Evolutionary conservation across 2,888 invertebrate genomes (phyloP).

Genomic region (Reticulitermes lucifugus): DNA sequence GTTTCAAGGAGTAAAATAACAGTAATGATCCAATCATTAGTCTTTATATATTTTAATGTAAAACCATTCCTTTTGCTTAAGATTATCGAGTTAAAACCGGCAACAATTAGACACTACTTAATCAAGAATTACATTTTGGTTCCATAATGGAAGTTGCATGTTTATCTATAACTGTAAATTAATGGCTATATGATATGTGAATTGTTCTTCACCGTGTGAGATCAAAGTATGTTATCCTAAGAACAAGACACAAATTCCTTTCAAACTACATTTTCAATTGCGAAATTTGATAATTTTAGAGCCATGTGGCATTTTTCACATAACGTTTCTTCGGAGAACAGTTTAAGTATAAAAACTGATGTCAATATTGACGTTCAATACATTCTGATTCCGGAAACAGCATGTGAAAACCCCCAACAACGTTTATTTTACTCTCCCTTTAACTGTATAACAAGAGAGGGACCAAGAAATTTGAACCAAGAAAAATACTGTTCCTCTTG

Average conservation of each 20-base stretch:
- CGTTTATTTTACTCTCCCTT: not conserved
- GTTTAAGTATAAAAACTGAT: not conserved
- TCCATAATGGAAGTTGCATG: too few relatives aligned
- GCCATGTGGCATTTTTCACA: conserved; percentile 23
- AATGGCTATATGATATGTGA: too few relatives aligned
- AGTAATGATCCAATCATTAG: too few relatives aligned
- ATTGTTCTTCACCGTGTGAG: too few relatives aligned
- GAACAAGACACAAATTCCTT: not conserved
- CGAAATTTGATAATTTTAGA: not conserved
- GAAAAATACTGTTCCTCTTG: not conserved
- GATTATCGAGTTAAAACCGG: too few relatives aligned
- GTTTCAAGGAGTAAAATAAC: too few relatives aligned
- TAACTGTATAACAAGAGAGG: not conserved
- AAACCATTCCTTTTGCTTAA: too few relatives aligned
- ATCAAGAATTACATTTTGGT: too few relatives aligned
- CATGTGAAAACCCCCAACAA: not conserved
- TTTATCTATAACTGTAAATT: too few relatives aligned
- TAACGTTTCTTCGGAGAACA: not conserved
- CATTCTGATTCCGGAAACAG: not conserved
- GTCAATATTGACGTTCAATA: conserved; percentile 1
- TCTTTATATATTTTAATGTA: too few relatives aligned
- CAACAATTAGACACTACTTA: too few relatives aligned
- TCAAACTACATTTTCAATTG: not conserved
- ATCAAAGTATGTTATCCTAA: too few relatives aligned
- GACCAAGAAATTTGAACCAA: conserved; percentile 4